Conservation (phyloP, 2,888 invertebrate species). For the Petrolisthes manimaculis region DNA sequence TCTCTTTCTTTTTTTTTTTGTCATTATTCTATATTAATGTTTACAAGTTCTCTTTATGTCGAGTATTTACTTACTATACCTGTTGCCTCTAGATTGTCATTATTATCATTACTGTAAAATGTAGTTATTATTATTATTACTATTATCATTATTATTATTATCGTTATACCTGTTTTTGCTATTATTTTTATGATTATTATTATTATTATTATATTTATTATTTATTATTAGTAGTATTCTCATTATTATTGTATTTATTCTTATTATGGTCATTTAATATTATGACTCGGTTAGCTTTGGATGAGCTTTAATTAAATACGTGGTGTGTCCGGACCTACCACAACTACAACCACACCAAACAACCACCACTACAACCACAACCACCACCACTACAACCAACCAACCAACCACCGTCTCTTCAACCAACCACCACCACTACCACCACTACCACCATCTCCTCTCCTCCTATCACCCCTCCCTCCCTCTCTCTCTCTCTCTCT, state of each 20-base stretch:
- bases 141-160: constrained; percentile 30
- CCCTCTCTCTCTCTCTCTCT: not conserved
- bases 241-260: constrained; percentile 2
- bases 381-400: not conserved
- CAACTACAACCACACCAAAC: not conserved
- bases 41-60: constrained; percentile 36
- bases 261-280: not conserved
- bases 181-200: constrained; percentile 13
- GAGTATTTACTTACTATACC: constrained; percentile 26
- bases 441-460: not conserved
- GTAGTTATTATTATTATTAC: constrained; percentile 37
- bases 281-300: constrained; percentile 24
- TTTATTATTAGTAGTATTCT: not conserved
- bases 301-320: constrained; percentile 23
- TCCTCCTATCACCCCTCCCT: not conserved
- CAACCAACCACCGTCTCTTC: not conserved
- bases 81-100: constrained; percentile 31
- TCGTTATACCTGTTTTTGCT: not conserved
- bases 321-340: not conserved
- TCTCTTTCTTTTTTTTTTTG: not conserved
- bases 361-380: not conserved
- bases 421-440: not conserved
- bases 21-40: constrained; percentile 8
- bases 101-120: constrained; percentile 46
- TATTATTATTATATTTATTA: constrained; percentile 13